These are phyloP conservation scores for Lingula anatina DNA, from an alignment of 2,888 invertebrate species.

Conservation along the genomic window DNA sequence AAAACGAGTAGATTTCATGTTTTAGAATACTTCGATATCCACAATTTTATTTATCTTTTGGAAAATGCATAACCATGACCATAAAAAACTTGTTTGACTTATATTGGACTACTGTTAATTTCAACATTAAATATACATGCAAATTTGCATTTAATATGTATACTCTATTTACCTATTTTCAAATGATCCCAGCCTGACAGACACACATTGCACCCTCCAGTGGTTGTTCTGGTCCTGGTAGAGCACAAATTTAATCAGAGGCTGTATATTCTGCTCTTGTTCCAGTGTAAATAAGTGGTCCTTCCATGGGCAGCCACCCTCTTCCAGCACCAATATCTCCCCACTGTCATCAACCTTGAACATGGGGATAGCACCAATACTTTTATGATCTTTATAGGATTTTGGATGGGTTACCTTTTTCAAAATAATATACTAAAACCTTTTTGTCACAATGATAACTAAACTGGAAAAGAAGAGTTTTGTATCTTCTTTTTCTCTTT, in stretches of 20 bases:
- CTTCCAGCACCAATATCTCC: slow-evolving; percentile 69
- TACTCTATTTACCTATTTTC: slow-evolving; percentile 48
- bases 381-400: no score
- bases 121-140: no score
- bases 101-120: background rate
- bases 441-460: no score
- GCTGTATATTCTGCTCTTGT: slow-evolving; percentile 60
- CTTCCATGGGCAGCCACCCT: slow-evolving; percentile 80
- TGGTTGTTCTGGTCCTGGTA: slow-evolving; percentile 62
- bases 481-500: no score
- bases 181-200: slow-evolving; percentile 53
- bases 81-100: background rate
- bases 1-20: no score
- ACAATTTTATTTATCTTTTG: background rate
- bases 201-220: slow-evolving; percentile 85
- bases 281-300: slow-evolving; percentile 82
- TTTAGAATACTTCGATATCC: background rate
- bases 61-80: background rate
- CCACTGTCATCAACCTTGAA: slow-evolving; percentile 67
- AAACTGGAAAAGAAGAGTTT: no score
- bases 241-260: slow-evolving; percentile 53
- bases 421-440: no score
- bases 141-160: no score
- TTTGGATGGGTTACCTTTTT: no score
- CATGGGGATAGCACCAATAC: no score